Conservation (phyloP, 53 echinoderm and acorn worm species). For the Holothuria leucospilota region DNA sequence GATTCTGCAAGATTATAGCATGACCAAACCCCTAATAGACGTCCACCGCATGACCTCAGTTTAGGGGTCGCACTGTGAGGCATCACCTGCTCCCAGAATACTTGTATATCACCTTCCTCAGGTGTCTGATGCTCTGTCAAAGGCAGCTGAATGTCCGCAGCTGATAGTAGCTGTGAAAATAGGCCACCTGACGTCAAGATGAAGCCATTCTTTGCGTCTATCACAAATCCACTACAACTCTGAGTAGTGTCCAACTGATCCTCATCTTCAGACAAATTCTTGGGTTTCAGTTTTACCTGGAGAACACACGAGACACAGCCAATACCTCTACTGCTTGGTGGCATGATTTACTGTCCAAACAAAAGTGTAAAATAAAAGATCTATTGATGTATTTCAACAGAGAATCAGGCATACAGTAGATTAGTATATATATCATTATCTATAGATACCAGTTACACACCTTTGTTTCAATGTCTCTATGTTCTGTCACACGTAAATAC, state of each 20-base stretch:
- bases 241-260: slow-evolving; percentile 2
- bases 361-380: too few relatives aligned
- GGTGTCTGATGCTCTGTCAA: background rate
- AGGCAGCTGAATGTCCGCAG: background rate
- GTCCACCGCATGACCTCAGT: slow-evolving; percentile 21
- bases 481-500: too few relatives aligned
- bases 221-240: slow-evolving; percentile 72
- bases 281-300: too few relatives aligned
- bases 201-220: slow-evolving; percentile 61
- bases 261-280: too few relatives aligned
- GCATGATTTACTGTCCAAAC: too few relatives aligned
- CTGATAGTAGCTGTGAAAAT: slow-evolving; percentile 57
- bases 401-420: too few relatives aligned
- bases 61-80: background rate
- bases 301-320: too few relatives aligned
- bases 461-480: too few relatives aligned
- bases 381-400: too few relatives aligned
- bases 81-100: background rate
- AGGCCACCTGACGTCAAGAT: slow-evolving; percentile 70
- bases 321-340: too few relatives aligned
- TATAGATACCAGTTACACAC: too few relatives aligned
- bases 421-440: too few relatives aligned
- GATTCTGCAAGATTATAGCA: background rate
- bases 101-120: background rate
- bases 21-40: slow-evolving; percentile 21